Percentiles rank a stretch among this genome's conserved stretches.
phyloP scores from a whole-genome alignment of 2,888 invertebrate species.

The Lysandra bellargus region DNA sequence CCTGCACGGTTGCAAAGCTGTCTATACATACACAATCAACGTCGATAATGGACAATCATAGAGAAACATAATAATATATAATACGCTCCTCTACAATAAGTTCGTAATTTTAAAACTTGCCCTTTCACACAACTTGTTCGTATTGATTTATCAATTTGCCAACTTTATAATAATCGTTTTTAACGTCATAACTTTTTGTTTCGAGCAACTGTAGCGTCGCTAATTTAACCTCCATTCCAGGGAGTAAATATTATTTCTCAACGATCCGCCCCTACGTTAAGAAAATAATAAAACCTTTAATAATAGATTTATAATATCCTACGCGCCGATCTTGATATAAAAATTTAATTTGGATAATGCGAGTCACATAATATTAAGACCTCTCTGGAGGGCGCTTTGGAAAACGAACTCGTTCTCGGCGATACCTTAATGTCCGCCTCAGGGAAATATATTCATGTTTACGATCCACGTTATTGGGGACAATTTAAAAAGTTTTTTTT shows the following conservation, averaged over 20 bases:
- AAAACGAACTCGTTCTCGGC: neutral
- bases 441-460: slow-evolving; percentile 19
- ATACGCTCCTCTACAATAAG: no score
- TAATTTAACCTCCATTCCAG: no score
- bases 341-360: slow-evolving; percentile 18
- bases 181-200: no score
- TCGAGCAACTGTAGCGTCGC: no score
- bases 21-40: no score
- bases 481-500: neutral
- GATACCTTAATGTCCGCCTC: neutral
- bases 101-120: no score
- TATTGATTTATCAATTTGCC: no score
- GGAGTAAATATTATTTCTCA: neutral
- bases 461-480: neutral
- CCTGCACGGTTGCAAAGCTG: no score
- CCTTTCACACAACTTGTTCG: no score
- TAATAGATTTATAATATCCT: slow-evolving; percentile 12
- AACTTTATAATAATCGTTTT: no score
- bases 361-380: neutral
- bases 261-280: neutral
- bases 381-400: neutral
- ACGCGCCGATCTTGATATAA: neutral
- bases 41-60: no score
- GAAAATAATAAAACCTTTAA: slow-evolving; percentile 6
- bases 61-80: no score